Evolutionary conservation across 2,888 invertebrate genomes (phyloP).

Genomic region (Ariolimax columbianus): DNA sequence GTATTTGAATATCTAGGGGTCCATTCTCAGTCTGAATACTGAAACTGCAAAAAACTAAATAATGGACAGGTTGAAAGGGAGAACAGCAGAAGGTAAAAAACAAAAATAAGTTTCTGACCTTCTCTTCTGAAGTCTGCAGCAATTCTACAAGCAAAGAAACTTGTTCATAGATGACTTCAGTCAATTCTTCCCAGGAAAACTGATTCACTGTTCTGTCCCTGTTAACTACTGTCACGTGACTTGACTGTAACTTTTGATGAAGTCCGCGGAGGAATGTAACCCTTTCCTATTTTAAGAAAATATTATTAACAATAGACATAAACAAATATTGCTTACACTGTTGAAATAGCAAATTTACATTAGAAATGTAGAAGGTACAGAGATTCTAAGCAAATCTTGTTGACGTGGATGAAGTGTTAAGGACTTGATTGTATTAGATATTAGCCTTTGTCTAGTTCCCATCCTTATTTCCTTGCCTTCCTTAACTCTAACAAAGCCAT

Average conservation of each 20-base stretch:
- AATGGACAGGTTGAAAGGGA: not conserved
- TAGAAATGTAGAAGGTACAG: no score
- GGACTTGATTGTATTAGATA: no score
- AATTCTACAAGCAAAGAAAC: slow-evolving; percentile 66
- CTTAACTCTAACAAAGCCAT: no score
- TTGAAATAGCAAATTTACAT: not conserved
- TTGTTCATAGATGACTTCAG: slow-evolving; percentile 73
- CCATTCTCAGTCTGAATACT: not conserved
- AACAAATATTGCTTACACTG: not conserved
- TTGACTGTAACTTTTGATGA: slow-evolving; percentile 71
- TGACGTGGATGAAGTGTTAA: no score
- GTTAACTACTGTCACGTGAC: slow-evolving; percentile 61
- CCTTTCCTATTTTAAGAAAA: slow-evolving; percentile 63
- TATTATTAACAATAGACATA: not conserved
- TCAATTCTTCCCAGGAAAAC: slow-evolving; percentile 72
- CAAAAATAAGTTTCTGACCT: slow-evolving; percentile 63
- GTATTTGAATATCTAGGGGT: no score
- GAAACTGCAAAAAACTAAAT: not conserved
- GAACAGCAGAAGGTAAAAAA: not conserved
- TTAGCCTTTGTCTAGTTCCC: no score
- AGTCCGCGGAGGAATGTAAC: slow-evolving; percentile 72
- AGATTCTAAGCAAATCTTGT: no score
- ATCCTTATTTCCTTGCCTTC: no score
- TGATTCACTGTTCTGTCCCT: slow-evolving; percentile 62
- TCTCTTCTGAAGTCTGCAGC: slow-evolving; percentile 68